These are phyloP conservation scores for Prunella strophiata DNA, from an alignment of 2,797 vertebrate genomes.

Conservation along the genomic window DNA sequence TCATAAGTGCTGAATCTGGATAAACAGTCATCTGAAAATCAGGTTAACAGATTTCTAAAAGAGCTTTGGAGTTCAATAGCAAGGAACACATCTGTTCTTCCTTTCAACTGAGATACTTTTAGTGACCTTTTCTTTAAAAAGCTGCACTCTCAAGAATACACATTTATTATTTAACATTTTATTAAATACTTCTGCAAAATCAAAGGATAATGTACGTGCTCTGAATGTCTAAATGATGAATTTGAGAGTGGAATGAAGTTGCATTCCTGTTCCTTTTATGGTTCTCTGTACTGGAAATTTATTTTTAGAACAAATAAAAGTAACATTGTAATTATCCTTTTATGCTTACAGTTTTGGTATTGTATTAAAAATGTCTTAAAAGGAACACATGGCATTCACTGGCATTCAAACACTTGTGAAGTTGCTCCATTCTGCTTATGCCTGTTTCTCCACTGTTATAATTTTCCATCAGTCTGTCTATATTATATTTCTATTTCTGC, in stretches of 20 bases:
- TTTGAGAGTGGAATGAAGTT: neutral
- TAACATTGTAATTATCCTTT: conserved; percentile 1
- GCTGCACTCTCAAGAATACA: neutral
- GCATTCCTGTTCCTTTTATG: conserved; percentile 56
- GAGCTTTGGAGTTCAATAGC: neutral
- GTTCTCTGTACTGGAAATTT: neutral
- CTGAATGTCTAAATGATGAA: neutral
- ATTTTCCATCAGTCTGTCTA: neutral
- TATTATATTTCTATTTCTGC: neutral
- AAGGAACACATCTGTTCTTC: neutral
- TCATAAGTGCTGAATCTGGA: neutral
- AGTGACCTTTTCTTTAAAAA: conserved; percentile 16
- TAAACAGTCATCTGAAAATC: neutral
- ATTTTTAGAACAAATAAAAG: conserved; percentile 51
- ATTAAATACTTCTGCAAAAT: conserved; percentile 19
- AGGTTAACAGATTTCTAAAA: neutral
- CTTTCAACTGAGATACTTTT: neutral
- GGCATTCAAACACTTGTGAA: conserved; percentile 11
- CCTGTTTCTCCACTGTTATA: neutral
- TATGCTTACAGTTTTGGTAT: conserved; percentile 24
- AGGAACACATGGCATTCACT: conserved; percentile 24
- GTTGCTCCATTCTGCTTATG: neutral
- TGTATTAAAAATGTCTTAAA: conserved; percentile 17
- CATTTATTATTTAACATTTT: conserved; percentile 24
- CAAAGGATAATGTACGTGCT: neutral